Percentiles rank a stretch among this genome's conserved stretches.
These are phyloP conservation scores for Pollachius pollachius DNA, from an alignment of 2,113 vertebrate species.

Conservation along the genomic window DNA sequence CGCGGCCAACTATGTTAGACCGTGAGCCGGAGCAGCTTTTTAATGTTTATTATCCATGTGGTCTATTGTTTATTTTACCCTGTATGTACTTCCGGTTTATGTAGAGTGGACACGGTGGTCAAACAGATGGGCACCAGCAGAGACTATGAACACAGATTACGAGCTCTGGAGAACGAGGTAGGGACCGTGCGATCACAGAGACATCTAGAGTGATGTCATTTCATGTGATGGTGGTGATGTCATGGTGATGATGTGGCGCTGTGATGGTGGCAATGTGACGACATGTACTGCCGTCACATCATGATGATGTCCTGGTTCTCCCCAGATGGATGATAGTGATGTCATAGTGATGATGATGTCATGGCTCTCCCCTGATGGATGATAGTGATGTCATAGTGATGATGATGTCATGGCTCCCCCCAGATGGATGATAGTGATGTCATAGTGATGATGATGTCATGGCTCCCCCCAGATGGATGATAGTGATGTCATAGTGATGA, in stretches of 20 bases:
- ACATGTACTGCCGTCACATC: too few relatives aligned
- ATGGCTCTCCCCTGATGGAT: constrained; percentile 71
- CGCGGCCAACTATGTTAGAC: background rate
- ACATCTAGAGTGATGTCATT: background rate
- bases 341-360: too few relatives aligned
- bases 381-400: constrained; percentile 36
- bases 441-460: too few relatives aligned
- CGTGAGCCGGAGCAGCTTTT: background rate
- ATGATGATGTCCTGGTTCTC: background rate
- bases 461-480: constrained; percentile 71
- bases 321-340: constrained; percentile 76
- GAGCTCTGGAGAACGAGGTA: constrained; percentile 69
- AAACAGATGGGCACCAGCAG: constrained; percentile 60
- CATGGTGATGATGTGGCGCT: background rate
- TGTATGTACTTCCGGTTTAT: background rate
- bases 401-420: too few relatives aligned
- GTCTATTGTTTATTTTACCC: background rate
- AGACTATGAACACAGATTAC: constrained; percentile 49
- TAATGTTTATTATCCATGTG: background rate
- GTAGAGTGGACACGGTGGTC: constrained; percentile 75
- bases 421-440: constrained; percentile 71
- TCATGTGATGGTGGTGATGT: background rate
- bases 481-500: background rate
- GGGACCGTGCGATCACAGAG: background rate
- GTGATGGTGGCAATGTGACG: background rate